Conservation (phyloP, 2,888 invertebrate genomes). For the Trichogramma evanescens region DNA sequence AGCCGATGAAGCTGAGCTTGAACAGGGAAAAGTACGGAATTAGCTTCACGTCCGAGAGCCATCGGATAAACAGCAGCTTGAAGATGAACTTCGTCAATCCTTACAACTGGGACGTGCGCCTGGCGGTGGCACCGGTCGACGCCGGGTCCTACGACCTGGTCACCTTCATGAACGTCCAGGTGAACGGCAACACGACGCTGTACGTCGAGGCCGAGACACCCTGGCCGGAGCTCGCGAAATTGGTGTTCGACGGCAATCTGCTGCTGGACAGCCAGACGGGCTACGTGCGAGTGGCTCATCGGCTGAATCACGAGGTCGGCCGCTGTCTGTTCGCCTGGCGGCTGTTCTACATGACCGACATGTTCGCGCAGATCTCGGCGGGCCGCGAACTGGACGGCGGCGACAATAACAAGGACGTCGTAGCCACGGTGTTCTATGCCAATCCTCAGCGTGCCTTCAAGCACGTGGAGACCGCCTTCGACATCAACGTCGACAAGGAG, state of each 20-base stretch:
- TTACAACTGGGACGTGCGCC: slow-evolving; percentile 27
- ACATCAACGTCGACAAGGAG: slow-evolving; percentile 52
- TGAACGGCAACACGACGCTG: slow-evolving; percentile 37
- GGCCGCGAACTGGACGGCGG: slow-evolving; percentile 36
- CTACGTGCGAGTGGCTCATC: slow-evolving; percentile 36
- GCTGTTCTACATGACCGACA: slow-evolving; percentile 49
- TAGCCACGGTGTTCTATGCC: slow-evolving; percentile 48
- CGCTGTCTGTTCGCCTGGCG: slow-evolving; percentile 50
- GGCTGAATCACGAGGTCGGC: slow-evolving; percentile 46
- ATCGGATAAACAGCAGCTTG: slow-evolving; percentile 24
- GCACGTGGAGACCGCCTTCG: slow-evolving; percentile 51
- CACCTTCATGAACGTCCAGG: slow-evolving; percentile 34
- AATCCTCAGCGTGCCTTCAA: slow-evolving; percentile 53
- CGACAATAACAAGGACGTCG: slow-evolving; percentile 43
- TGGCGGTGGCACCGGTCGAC: neutral
- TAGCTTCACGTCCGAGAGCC: slow-evolving; percentile 15
- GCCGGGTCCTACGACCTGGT: slow-evolving; percentile 24
- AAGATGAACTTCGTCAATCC: slow-evolving; percentile 30
- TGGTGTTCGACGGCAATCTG: slow-evolving; percentile 42
- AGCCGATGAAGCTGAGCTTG: slow-evolving; percentile 24
- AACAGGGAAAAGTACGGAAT: slow-evolving; percentile 27
- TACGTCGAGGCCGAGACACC: slow-evolving; percentile 45
- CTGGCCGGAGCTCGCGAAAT: slow-evolving; percentile 43
- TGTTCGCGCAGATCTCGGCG: slow-evolving; percentile 38
- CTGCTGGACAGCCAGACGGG: slow-evolving; percentile 38